Evolutionary conservation across 2,797 vertebrate species (phyloP).

Genomic region (Enteromius argenteus): DNA sequence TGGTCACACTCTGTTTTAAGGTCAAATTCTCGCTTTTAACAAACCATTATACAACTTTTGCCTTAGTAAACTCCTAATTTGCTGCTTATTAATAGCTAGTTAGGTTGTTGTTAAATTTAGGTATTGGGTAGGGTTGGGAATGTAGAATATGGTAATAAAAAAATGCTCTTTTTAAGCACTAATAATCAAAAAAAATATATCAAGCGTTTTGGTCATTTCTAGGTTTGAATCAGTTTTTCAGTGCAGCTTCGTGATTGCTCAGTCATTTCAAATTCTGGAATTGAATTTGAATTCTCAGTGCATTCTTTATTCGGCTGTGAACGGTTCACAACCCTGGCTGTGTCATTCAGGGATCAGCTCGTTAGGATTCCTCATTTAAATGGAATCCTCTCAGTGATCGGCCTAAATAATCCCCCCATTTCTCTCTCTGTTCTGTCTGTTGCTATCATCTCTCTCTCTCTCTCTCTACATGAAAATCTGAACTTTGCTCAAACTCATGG

Average conservation of each 20-base stretch:
- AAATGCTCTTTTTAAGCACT: not conserved
- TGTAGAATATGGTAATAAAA: not conserved
- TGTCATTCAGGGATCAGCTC: constrained; percentile 23
- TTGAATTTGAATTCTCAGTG: not conserved
- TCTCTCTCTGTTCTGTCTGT: constrained; percentile 45
- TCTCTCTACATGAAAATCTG: constrained; percentile 1
- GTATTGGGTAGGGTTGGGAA: not conserved
- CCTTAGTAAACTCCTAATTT: not conserved
- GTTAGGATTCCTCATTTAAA: constrained; percentile 58
- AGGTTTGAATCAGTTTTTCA: not conserved
- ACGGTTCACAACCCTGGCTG: not conserved
- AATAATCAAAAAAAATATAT: not conserved
- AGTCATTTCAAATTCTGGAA: not conserved
- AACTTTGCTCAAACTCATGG: constrained; percentile 15
- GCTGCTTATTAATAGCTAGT: not conserved
- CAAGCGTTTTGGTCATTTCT: not conserved
- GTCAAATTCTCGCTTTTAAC: too few relatives aligned
- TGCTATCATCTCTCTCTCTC: constrained; percentile 30
- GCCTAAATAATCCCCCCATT: constrained; percentile 58
- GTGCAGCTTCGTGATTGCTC: not conserved
- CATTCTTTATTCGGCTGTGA: not conserved
- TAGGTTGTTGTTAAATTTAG: not conserved
- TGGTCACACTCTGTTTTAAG: too few relatives aligned
- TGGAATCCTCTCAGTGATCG: constrained; percentile 64
- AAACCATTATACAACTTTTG: not conserved